phyloP scores from a whole-genome alignment of 2,797 vertebrate genomes.

The Clarias platycephalus region DNA sequence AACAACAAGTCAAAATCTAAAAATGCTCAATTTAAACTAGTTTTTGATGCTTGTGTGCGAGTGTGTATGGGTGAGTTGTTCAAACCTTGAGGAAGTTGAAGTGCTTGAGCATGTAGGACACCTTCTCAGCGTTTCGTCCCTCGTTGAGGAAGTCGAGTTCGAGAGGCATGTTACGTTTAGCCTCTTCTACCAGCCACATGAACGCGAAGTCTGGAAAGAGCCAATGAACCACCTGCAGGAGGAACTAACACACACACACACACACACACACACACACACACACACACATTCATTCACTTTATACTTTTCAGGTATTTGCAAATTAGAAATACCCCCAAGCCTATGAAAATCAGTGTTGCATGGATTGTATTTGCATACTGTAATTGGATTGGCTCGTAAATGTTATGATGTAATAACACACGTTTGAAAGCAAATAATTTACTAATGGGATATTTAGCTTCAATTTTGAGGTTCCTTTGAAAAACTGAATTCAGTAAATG shows the following conservation, averaged over 20 bases:
- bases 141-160: constrained; percentile 96
- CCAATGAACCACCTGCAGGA: constrained; percentile 83
- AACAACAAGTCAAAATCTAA: background rate
- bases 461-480: background rate
- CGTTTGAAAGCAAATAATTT: background rate
- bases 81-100: constrained; percentile 89
- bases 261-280: constrained; percentile 31
- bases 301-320: background rate
- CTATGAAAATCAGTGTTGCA: background rate
- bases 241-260: constrained; percentile 71
- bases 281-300: background rate
- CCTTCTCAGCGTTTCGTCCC: constrained; percentile 88
- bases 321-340: background rate
- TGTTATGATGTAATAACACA: background rate
- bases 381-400: background rate
- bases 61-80: background rate
- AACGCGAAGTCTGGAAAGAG: constrained; percentile 96
- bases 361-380: background rate
- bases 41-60: background rate
- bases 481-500: background rate
- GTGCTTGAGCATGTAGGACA: constrained; percentile 82
- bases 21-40: background rate
- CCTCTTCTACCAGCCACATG: constrained; percentile 97
- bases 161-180: constrained; percentile 93
- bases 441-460: background rate